Base-by-base conservation (phyloP, 1,140 invertebrate species). In the Gryllus bimaculatus region DNA sequence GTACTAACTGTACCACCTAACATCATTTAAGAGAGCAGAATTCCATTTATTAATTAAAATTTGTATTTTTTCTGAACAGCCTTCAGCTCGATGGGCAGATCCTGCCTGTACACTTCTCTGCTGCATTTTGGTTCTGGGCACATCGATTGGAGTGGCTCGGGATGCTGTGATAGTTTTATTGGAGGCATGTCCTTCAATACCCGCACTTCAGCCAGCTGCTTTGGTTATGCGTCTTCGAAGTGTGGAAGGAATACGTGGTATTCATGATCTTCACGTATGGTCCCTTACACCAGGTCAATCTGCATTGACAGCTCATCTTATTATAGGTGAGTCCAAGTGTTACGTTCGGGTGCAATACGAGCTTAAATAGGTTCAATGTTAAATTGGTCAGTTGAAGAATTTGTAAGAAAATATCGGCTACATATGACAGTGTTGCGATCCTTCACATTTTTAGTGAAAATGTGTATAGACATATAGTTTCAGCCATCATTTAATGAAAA, bases 81-180 rank as follows among this genome's bases (percentile, higher is more conserved):
- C 93, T 8, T 85, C 89, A 81, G 93, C 89, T 79, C 92, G 94
- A 84, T 86, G 95, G 76, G 93, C 92, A 74, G 95, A 97, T 88
- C 95, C 95, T 12, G 90, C 97, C 81, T 97, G 95, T 88, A 97
- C 95, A 73, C 91, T 97, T 82, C 83, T 96, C 74, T 97, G 96
- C 89, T 95, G 94, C 26, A 85, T 94, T 15, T 88, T 97, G 81
- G 95, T 97, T 47, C 88, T 97, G 81, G 86, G 90, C 82, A 96
- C 95, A 26, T 96, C 95, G 0, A 85, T 93, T 78, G 88, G 88
- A 77, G 91, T 97, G 39, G 88, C 95, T 48, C 86, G 88, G 49
- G 95, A 97, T 84, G 91, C 94, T 5, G 82, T 94, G 10, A 85
- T 87, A 78, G 91, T 96, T 80, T 86, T 97, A 39, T 90, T 96